Base-by-base conservation (phyloP, 2,797 vertebrate species). In the Sparus aurata region DNA sequence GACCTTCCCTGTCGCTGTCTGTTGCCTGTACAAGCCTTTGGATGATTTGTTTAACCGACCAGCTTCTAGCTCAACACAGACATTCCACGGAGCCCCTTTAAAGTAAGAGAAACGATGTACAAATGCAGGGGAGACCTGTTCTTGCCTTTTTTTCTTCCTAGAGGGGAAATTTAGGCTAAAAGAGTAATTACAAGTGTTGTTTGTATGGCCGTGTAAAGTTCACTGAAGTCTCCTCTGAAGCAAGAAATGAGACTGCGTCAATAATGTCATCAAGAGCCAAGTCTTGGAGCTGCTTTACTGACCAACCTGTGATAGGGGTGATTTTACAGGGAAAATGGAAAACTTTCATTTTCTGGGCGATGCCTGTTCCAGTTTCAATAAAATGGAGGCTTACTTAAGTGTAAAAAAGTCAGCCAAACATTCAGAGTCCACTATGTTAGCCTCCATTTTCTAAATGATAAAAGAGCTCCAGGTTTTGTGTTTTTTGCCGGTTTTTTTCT, bases 191-290 rank as follows among this genome's bases (percentile, higher is more conserved):
- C 22, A 74, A 70, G 30, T 55, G 73, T 79, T 87, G 57, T 79
- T 85, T 62, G 12, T 41, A 60, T 1, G 30, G 46, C 68, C 53
- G 74, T 69, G 68, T 53, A 81, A 88, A 90, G 83, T 90, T 89
- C 83, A 87, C 67, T 30, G 71, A 81, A 79, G 64, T 71, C 80
- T 86, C 75, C 64, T 80, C 68, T 80, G 49, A 74, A 90, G 80
- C 88, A 89, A 78, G 79, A 93, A 90, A 90, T 90, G 34, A 90
- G 79, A 84, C 76, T 80, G 66, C 67, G 77, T 85, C 66, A 80
- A 89, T 86, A 85, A 88, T 74, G 83, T 84, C 58, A 84, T 85
- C 77, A 83, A 58, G 80, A 78, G 60, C 69, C 69, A 72, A 75
- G 52, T 75, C 69, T 46, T 12, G n/a, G 80, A 73, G 57, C 76